Conservation (phyloP, 1,140 invertebrate species). For the Orchestia grillus region DNA sequence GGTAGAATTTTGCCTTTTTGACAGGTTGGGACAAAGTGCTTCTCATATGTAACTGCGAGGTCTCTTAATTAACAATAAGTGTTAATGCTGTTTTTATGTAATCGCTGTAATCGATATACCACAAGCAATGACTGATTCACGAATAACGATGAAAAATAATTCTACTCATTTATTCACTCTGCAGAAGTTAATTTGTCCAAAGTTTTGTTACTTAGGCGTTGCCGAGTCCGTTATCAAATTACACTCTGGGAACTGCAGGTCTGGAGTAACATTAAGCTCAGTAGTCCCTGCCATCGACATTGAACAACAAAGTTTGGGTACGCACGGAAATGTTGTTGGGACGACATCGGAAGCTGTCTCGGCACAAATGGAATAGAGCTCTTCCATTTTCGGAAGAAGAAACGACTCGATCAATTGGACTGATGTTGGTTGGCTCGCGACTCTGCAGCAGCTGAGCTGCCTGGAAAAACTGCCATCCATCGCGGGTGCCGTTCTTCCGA, state of each 20-base stretch:
- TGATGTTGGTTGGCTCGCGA: not conserved
- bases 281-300: not conserved
- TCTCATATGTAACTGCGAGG: too few relatives aligned
- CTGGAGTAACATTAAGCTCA: not conserved
- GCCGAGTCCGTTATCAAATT: not conserved
- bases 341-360: not conserved
- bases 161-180: too few relatives aligned
- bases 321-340: not conserved
- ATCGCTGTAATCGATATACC: too few relatives aligned
- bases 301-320: not conserved
- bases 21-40: too few relatives aligned
- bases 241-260: not conserved
- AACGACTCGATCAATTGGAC: not conserved
- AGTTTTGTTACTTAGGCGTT: not conserved
- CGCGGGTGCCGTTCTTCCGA: not conserved
- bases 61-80: too few relatives aligned
- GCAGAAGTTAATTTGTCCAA: too few relatives aligned
- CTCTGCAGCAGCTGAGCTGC: not conserved
- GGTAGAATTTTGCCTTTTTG: too few relatives aligned
- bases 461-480: not conserved
- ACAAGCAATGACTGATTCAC: too few relatives aligned
- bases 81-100: too few relatives aligned
- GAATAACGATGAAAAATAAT: too few relatives aligned
- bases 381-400: not conserved
- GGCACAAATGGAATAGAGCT: not conserved